Evolutionary conservation across 2,797 vertebrate species (phyloP).

Genomic region (Squalus acanthias): DNA sequence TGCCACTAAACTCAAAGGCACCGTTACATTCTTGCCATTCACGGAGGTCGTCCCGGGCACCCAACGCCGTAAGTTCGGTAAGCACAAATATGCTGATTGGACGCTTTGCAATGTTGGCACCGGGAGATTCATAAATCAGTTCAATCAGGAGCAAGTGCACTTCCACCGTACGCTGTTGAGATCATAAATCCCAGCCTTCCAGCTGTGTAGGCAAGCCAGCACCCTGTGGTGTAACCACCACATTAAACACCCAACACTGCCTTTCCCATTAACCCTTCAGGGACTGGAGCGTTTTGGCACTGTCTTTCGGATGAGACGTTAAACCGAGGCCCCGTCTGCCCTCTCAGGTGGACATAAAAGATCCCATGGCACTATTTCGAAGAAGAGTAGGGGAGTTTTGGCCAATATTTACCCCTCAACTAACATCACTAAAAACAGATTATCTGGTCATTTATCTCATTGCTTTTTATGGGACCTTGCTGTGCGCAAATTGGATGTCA

Average conservation of each 20-base stretch:
- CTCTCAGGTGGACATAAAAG: not conserved
- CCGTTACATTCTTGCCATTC: not conserved
- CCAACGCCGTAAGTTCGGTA: not conserved
- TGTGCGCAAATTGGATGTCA: not conserved
- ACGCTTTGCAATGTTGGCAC: not conserved
- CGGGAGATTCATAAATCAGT: not conserved
- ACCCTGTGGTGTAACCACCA: not conserved
- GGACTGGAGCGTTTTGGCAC: not conserved
- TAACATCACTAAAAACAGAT: not conserved
- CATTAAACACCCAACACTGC: not conserved
- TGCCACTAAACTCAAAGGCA: not conserved
- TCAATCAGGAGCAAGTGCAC: not conserved
- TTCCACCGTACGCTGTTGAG: not conserved
- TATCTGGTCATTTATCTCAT: not conserved
- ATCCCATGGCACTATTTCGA: not conserved
- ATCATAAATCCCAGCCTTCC: not conserved
- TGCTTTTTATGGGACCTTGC: not conserved
- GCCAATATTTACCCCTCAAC: not conserved
- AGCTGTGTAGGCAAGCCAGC: not conserved
- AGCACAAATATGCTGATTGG: not conserved
- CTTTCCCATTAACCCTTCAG: not conserved
- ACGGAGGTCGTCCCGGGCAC: not conserved
- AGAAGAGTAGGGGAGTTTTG: not conserved
- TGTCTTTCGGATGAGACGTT: not conserved
- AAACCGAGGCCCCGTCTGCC: not conserved